Evolutionary conservation across 2,797 vertebrate species (phyloP).

Genomic region (Mareca penelope): DNA sequence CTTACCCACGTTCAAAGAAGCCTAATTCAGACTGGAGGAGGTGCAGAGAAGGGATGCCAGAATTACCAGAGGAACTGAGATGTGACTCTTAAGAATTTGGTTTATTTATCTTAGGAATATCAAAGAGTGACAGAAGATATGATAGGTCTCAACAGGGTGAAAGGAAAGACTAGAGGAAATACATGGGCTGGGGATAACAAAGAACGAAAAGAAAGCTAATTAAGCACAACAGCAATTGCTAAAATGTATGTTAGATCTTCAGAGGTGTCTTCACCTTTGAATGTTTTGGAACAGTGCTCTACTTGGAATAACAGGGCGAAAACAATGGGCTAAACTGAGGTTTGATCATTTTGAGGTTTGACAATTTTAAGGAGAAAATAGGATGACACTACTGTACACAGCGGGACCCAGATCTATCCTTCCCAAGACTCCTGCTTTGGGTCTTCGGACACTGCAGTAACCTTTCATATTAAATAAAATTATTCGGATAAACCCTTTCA

Average conservation of each 20-base stretch:
- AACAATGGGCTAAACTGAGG: not conserved
- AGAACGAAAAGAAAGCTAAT: not conserved
- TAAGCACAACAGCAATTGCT: not conserved
- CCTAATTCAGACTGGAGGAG: not conserved
- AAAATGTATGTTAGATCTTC: not conserved
- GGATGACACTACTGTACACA: not conserved
- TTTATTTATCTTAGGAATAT: slow-evolving; percentile 20
- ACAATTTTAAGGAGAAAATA: not conserved
- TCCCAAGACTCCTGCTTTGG: not conserved
- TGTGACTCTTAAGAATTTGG: not conserved
- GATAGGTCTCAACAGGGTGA: not conserved
- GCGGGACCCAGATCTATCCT: not conserved
- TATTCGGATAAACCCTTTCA: not conserved
- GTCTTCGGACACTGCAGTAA: not conserved
- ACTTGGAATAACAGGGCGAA: not conserved
- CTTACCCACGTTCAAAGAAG: not conserved
- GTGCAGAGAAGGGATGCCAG: not conserved
- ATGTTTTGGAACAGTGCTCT: not conserved
- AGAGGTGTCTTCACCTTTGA: not conserved
- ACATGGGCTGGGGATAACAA: not conserved
- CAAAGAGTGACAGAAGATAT: not conserved
- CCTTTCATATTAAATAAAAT: not conserved
- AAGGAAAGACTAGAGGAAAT: not conserved
- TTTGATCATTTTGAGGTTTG: not conserved
- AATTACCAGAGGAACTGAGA: not conserved